Base-by-base conservation (phyloP, 2,888 invertebrate genomes). In the Drosophila robusta region DNA sequence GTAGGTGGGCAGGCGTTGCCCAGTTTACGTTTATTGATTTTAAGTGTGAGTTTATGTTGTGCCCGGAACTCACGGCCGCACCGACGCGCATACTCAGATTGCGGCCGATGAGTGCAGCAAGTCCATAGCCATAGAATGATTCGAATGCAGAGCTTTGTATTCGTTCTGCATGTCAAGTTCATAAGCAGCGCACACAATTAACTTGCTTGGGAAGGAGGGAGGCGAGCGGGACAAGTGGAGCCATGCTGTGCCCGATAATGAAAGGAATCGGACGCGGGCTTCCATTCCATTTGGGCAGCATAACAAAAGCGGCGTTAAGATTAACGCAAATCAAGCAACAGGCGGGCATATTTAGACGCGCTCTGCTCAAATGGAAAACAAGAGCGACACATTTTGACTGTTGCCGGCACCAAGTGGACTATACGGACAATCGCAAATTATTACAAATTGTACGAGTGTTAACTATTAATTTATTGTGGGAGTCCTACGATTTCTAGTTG, bases 11-110 rank as follows among this genome's bases (percentile, higher is more conserved):
- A 63, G 75, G 79, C 68, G 72, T 76, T 77, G 82, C 70, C 64
- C 84, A 80, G 76, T 78, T 77, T 78, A 72, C 80, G 80, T 80
- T 85, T 86, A 85, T 85, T 85, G 87, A 85, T 84, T 85, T 82
- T 79, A 84, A 82, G 87, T 87, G 86, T 86, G 81, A 86, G 83
- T 80, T 85, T 85, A 84, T 86, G 80, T 71, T 55, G 63, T 69
- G 65, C 44, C 60, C 29, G 45, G 62, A 29, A 39, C 56, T 26
- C 29, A 32, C 32, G 47, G 42, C 55, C 44, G 12, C 42, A 9
- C 22, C 45, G 58, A 49, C 44, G 9, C 47, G 7, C 22, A 44
- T 58, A 49, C 55, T 24, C 14, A 6, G 67, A 57, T 54, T 58
- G 62, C 39, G 42, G 46, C 47, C 65, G 58, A 62, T 56, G 52